phyloP scores from a whole-genome alignment of 2,797 vertebrate genomes.

The Netta rufina region DNA sequence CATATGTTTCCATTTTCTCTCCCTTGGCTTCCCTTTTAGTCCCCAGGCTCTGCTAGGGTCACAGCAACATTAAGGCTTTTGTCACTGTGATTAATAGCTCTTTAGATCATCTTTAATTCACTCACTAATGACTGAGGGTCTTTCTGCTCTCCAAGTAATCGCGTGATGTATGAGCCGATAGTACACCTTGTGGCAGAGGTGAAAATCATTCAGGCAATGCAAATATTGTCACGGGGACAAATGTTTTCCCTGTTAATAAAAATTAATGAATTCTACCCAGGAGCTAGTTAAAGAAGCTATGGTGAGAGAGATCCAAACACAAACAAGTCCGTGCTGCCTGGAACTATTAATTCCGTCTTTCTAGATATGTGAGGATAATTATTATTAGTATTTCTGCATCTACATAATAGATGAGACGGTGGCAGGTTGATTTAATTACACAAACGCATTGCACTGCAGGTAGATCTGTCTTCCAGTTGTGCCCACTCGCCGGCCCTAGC shows the following conservation, averaged over 20 bases:
- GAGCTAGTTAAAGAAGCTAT: conserved; percentile 81
- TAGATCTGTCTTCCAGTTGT: conserved; percentile 52
- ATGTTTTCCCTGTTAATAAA: conserved; percentile 96
- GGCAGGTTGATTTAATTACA: conserved; percentile 68
- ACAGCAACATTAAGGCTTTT: conserved; percentile 99
- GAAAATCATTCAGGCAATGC: conserved; percentile 98
- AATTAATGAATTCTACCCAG: conserved; percentile 94
- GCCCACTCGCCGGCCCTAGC: background rate
- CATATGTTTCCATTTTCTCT: conserved; percentile 98
- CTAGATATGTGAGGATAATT: conserved; percentile 58
- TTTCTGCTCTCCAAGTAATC: conserved; percentile 97
- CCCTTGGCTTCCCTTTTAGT: conserved; percentile 88
- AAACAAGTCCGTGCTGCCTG: conserved; percentile 72
- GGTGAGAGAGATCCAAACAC: conserved; percentile 72
- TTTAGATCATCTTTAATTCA: conserved; percentile 99
- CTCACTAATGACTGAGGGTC: conserved; percentile 99
- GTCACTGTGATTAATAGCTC: conserved; percentile 99
- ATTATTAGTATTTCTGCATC: conserved; percentile 54
- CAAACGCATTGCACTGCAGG: conserved; percentile 12
- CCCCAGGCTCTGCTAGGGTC: conserved; percentile 93
- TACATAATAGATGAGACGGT: conserved; percentile 54
- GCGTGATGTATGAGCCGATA: conserved; percentile 98
- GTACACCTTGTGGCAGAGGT: conserved; percentile 99
- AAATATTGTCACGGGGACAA: conserved; percentile 94
- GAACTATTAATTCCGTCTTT: conserved; percentile 66